phyloP scores from a whole-genome alignment of 2,888 invertebrate species.

The Tolmerus cingulatus region DNA sequence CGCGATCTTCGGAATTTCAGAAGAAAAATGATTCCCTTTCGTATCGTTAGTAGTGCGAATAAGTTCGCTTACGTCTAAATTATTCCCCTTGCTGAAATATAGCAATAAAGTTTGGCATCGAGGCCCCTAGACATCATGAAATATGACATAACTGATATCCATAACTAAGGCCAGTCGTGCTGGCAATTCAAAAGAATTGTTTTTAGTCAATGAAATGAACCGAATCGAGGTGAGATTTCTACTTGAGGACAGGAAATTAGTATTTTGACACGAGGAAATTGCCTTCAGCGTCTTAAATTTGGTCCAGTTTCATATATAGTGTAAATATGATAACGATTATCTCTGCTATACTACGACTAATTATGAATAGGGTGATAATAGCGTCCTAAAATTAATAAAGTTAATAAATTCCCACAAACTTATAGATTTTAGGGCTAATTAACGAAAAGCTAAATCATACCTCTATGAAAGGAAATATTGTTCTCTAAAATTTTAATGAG shows the following conservation, averaged over 20 bases:
- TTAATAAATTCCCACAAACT: no score
- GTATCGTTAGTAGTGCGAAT: neutral
- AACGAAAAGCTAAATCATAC: no score
- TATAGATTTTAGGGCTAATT: no score
- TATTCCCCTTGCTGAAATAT: neutral
- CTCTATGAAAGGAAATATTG: no score
- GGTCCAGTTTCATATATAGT: no score
- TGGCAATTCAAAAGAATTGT: neutral
- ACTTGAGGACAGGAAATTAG: neutral
- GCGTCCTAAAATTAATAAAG: no score
- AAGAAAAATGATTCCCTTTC: neutral
- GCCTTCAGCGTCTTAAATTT: neutral
- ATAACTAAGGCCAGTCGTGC: neutral
- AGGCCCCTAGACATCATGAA: neutral
- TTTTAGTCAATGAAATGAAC: neutral
- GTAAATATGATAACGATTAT: no score
- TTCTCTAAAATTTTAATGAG: no score
- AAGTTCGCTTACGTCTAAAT: neutral
- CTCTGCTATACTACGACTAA: no score
- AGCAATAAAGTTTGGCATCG: neutral
- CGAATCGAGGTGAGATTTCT: neutral
- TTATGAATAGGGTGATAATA: no score
- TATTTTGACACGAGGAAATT: neutral
- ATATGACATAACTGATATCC: neutral
- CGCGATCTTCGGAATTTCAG: neutral